Evolutionary conservation across 2,888 invertebrate species (phyloP).

Genomic region (Scelioninae gen. 1): DNA sequence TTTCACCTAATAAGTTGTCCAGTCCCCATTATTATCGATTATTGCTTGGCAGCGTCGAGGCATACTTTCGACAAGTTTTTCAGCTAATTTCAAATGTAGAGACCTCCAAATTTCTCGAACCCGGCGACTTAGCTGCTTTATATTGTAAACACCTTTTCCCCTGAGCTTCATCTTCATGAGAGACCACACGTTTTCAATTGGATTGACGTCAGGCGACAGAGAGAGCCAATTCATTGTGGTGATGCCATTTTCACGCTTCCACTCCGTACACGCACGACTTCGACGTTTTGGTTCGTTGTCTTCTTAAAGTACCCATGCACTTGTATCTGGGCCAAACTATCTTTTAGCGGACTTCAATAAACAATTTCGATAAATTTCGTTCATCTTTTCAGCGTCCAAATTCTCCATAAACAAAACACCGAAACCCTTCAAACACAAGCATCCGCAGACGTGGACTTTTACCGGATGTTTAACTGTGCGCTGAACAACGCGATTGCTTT

Average conservation of each 20-base stretch:
- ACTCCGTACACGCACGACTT: neutral
- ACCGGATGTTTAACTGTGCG: neutral
- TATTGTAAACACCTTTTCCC: too few species aligned
- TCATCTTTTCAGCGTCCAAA: neutral
- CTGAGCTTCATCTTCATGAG: too few species aligned
- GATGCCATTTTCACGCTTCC: neutral
- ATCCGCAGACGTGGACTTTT: neutral
- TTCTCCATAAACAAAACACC: conserved; percentile 1
- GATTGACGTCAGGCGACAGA: neutral
- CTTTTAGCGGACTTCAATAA: neutral
- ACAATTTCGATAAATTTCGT: neutral
- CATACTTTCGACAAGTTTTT: too few species aligned
- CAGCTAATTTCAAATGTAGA: too few species aligned
- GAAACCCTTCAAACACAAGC: neutral
- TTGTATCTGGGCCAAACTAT: neutral
- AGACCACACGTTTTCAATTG: neutral
- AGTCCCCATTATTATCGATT: too few species aligned
- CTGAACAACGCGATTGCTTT: neutral
- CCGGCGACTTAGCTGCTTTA: too few species aligned
- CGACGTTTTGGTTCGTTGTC: neutral
- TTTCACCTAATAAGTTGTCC: too few species aligned
- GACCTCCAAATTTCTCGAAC: too few species aligned
- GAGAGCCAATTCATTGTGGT: neutral
- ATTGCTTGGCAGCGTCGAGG: too few species aligned
- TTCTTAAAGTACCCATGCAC: neutral